Conservation (phyloP, 2,797 vertebrate genomes). For the Octomys mimax region DNA sequence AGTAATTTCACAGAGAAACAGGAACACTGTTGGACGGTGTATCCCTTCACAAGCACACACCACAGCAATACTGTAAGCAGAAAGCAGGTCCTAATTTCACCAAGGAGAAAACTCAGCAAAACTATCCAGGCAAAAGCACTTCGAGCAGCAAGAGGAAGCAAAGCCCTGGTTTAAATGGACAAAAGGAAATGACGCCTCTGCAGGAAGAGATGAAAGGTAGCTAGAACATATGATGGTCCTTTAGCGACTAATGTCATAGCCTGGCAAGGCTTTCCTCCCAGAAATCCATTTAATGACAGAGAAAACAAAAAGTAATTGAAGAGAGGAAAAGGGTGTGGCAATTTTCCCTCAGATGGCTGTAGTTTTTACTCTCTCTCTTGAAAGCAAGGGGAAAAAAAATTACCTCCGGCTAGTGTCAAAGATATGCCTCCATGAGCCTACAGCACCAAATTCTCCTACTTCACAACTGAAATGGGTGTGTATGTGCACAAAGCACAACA, state of each 20-base stretch:
- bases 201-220: slow-evolving; percentile 31
- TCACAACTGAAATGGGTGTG: slow-evolving; percentile 10
- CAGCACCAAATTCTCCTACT: slow-evolving; percentile 3
- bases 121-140: slow-evolving; percentile 71
- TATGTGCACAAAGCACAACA: not conserved
- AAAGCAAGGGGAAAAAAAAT: not conserved
- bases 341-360: not conserved
- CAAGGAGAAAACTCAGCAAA: slow-evolving; percentile 80
- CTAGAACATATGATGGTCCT: not conserved
- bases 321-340: not conserved
- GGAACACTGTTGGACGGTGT: not conserved
- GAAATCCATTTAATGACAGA: not conserved
- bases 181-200: slow-evolving; percentile 48
- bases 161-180: slow-evolving; percentile 36
- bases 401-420: slow-evolving; percentile 10
- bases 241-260: not conserved
- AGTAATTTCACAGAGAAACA: not conserved
- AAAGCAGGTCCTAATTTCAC: slow-evolving; percentile 77
- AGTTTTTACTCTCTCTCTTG: not conserved
- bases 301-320: slow-evolving; percentile 47
- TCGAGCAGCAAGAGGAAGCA: slow-evolving; percentile 67
- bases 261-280: not conserved
- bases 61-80: slow-evolving; percentile 67
- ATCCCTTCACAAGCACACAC: slow-evolving; percentile 18
- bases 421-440: not conserved